phyloP scores from a whole-genome alignment of 2,888 invertebrate species.

The Ligdia adustata region DNA sequence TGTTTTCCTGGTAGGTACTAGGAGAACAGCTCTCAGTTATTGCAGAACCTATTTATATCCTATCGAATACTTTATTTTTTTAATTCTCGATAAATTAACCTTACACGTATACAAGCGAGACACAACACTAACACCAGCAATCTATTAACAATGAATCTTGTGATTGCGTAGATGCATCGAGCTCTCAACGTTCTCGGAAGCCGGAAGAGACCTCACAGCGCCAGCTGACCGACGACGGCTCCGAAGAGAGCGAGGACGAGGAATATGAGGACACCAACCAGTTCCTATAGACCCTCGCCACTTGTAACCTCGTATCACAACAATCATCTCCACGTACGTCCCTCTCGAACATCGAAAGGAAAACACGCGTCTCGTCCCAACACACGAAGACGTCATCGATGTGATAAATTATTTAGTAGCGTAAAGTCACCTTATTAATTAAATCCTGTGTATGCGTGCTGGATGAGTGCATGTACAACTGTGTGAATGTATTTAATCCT shows the following conservation, averaged over 20 bases:
- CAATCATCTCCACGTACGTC: too few species aligned
- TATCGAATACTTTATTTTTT: too few species aligned
- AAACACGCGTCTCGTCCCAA: too few species aligned
- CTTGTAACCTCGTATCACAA: too few species aligned
- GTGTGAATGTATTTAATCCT: constrained; percentile 80
- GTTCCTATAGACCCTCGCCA: constrained; percentile 58
- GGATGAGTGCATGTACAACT: constrained; percentile 64
- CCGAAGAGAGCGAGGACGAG: constrained; percentile 73
- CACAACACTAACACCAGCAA: too few species aligned
- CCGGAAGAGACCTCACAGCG: constrained; percentile 71
- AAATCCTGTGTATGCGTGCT: constrained; percentile 60
- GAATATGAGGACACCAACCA: constrained; percentile 78
- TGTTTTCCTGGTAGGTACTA: too few species aligned
- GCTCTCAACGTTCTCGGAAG: constrained; percentile 67
- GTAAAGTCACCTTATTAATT: constrained; percentile 45
- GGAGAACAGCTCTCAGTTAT: too few species aligned
- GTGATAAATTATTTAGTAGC: constrained; percentile 57
- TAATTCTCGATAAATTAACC: too few species aligned
- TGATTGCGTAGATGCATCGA: constrained; percentile 70
- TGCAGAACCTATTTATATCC: too few species aligned
- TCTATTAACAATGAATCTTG: too few species aligned
- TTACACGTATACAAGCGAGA: too few species aligned
- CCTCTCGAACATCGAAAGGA: constrained; percentile 35
- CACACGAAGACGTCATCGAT: constrained; percentile 34
- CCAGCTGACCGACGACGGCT: constrained; percentile 79